Percentiles rank a stretch among this genome's conserved stretches.
phyloP scores from a whole-genome alignment of 2,888 invertebrate genomes.

The Perizoma flavofasciatum region DNA sequence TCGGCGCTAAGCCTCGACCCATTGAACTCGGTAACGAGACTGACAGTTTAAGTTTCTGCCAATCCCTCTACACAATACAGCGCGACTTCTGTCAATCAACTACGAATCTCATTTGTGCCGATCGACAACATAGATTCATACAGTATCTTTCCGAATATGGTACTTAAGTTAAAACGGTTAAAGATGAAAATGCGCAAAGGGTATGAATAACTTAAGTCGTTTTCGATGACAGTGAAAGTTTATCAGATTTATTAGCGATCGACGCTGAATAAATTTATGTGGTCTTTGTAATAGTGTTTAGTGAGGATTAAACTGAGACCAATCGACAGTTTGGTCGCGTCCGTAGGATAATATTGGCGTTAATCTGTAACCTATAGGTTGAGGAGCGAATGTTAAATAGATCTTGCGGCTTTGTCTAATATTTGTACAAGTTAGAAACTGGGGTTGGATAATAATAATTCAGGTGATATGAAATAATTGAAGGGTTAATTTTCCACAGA shows the following conservation, averaged over 20 bases:
- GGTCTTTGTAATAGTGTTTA: slow-evolving; percentile 74
- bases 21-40: slow-evolving; percentile 67
- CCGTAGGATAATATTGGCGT: slow-evolving; percentile 67
- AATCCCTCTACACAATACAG: slow-evolving; percentile 63
- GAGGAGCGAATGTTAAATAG: slow-evolving; percentile 72
- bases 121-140: slow-evolving; percentile 45
- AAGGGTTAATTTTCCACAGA: background rate
- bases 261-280: slow-evolving; percentile 72
- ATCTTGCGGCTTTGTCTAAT: slow-evolving; percentile 59
- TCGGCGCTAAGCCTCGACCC: slow-evolving; percentile 62
- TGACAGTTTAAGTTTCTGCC: slow-evolving; percentile 72
- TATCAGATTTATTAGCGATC: slow-evolving; percentile 71
- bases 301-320: slow-evolving; percentile 64
- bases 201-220: slow-evolving; percentile 42
- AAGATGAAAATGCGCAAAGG: slow-evolving; percentile 39
- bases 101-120: slow-evolving; percentile 56
- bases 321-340: slow-evolving; percentile 62
- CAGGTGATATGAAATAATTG: slow-evolving; percentile 16
- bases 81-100: slow-evolving; percentile 71
- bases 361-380: slow-evolving; percentile 66
- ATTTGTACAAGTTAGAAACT: slow-evolving; percentile 51
- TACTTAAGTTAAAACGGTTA: slow-evolving; percentile 39
- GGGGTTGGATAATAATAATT: slow-evolving; percentile 14
- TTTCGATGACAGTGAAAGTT: slow-evolving; percentile 53
- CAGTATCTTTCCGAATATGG: slow-evolving; percentile 40